phyloP scores from a whole-genome alignment of 2,888 invertebrate genomes.

The Eupithecia insigniata region DNA sequence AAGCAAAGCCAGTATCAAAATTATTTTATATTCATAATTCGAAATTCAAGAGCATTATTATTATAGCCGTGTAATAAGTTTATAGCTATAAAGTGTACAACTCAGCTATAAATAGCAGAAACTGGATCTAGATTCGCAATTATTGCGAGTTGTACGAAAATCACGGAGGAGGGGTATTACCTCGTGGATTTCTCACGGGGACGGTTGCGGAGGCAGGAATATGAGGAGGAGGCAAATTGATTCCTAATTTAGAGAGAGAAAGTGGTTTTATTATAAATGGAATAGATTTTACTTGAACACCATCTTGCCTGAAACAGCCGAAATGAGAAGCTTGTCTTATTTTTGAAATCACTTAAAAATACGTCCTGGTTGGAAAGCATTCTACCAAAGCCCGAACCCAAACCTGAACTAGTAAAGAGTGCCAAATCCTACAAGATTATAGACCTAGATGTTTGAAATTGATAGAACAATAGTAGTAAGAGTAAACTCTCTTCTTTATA shows the following conservation, averaged over 20 bases:
- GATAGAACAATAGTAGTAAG: too few relatives aligned
- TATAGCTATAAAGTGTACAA: slow-evolving; percentile 7
- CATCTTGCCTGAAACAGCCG: neutral
- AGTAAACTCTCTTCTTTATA: too few relatives aligned
- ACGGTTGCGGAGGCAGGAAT: slow-evolving; percentile 48
- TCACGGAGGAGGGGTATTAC: slow-evolving; percentile 57
- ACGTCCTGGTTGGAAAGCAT: too few relatives aligned
- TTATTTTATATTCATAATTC: neutral
- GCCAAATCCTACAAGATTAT: neutral
- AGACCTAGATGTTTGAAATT: too few relatives aligned
- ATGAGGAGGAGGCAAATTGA: slow-evolving; percentile 46
- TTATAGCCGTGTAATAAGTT: neutral
- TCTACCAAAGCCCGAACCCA: too few relatives aligned
- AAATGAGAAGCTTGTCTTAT: too few relatives aligned
- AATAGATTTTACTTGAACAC: neutral
- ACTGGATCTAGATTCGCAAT: slow-evolving; percentile 63
- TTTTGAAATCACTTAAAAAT: too few relatives aligned
- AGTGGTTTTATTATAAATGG: neutral
- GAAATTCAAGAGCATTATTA: neutral
- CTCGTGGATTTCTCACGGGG: slow-evolving; percentile 71
- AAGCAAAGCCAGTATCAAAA: neutral
- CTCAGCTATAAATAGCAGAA: slow-evolving; percentile 37
- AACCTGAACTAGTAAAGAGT: too few relatives aligned
- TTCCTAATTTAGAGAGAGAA: neutral
- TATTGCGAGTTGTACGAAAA: slow-evolving; percentile 59